Evolutionary conservation across 2,888 invertebrate genomes (phyloP).

Genomic region (Acanthosepion lycidas): DNA sequence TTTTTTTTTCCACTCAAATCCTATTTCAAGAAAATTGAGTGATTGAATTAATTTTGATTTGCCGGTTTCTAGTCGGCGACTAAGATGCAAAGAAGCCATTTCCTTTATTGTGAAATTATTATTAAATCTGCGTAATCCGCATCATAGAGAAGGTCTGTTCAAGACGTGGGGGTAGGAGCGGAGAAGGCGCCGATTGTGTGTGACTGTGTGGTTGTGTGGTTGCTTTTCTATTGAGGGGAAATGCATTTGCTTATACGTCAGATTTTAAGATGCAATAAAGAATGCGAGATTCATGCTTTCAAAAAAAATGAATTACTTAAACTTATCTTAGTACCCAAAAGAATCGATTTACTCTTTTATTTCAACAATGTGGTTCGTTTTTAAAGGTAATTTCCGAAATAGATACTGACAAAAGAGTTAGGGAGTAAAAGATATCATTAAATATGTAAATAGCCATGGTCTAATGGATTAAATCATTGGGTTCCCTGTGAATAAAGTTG

Average conservation of each 20-base stretch:
- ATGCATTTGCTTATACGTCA: neutral
- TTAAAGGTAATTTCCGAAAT: no score
- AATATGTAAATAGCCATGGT: no score
- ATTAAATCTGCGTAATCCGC: neutral
- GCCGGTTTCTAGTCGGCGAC: neutral
- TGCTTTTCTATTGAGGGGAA: neutral
- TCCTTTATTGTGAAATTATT: slow-evolving; percentile 1
- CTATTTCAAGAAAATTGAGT: neutral
- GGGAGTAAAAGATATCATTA: no score
- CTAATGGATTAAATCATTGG: no score
- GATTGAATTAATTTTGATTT: slow-evolving; percentile 33
- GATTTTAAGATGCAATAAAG: neutral
- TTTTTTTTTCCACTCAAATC: neutral
- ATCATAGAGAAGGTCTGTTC: neutral
- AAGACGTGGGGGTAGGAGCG: neutral
- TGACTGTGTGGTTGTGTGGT: neutral
- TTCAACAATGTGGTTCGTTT: no score
- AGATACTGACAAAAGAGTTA: no score
- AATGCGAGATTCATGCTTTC: neutral
- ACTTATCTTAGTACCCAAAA: no score
- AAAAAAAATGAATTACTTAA: neutral
- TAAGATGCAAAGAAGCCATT: neutral
- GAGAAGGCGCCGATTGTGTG: neutral
- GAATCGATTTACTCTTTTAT: no score
- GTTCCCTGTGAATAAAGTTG: no score